Base-by-base conservation (phyloP, 2,888 invertebrate species). In the Lochmaea crataegi region DNA sequence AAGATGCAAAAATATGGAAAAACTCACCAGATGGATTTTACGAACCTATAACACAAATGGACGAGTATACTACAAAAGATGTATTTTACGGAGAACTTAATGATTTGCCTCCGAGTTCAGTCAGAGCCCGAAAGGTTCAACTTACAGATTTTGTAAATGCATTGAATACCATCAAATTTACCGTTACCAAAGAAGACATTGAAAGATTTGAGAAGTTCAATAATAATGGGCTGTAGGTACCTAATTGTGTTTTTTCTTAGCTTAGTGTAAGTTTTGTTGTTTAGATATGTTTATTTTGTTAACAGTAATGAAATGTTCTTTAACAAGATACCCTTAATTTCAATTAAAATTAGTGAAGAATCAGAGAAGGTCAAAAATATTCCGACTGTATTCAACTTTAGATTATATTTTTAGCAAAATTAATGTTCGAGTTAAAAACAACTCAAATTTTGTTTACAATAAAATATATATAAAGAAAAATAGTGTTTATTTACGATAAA, bases 1-100 rank as follows among this genome's bases (percentile, higher is more conserved):
- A 88, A 75, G 81, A 82, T 14, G 83, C 84, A n/a, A 83, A 79
- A 45, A 77, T 84, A 64, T 88, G 88, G 88, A 83, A 80, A 67
- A 61, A 71, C n/a, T 79, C 78, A 38, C 53, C 77, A 18, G 81
- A 84, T 73, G 82, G 82, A 38, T 78, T 78, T 58, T 84, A 84
- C 65, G 80, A 82, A 68, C 83, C 84, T 4, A 74, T 81, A 7
- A 57, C 64, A 0, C 45, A 66, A 9, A 73, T 73, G 7, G 78
- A 80, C n/a, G 74, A 78, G 38, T 75, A 76, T 61, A 65, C 66
- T 65, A n/a, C 68, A 2, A 74, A 77, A 10, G 67, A 76, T 22
- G 74, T 79, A 42, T 71, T 74, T 58, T 78, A 78, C 63, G 75
- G 77, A 14, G 76, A 82, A 41, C 72, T 85, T 22, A 71, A 77